These are phyloP conservation scores for Micronycteris hirsuta DNA, from an alignment of 2,113 vertebrate genomes.

Conservation along the genomic window DNA sequence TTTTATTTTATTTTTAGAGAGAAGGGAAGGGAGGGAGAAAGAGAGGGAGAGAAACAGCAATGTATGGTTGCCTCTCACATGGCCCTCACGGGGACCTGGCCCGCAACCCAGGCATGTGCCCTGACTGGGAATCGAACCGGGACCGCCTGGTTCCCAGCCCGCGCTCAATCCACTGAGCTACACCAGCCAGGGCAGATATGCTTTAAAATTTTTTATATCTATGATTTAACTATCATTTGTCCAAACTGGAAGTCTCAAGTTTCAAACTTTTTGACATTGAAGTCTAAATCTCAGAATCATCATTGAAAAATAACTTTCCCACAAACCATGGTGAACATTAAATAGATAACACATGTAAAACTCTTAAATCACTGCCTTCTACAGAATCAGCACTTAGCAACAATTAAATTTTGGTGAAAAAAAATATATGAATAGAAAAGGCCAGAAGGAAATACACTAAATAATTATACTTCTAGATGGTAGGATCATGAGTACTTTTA, in stretches of 20 bases:
- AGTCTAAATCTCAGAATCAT: not conserved
- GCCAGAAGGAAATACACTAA: constrained; percentile 10
- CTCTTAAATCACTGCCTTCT: not conserved
- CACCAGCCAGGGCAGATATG: too few species aligned
- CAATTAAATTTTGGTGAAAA: not conserved
- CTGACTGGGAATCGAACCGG: too few species aligned
- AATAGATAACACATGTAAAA: not conserved
- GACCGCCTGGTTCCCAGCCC: too few species aligned
- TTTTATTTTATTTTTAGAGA: too few species aligned
- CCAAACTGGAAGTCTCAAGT: not conserved
- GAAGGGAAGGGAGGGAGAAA: too few species aligned
- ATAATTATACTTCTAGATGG: not conserved
- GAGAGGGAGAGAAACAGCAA: too few species aligned
- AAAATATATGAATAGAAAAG: not conserved
- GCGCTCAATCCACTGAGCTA: too few species aligned
- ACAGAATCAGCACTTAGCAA: not conserved
- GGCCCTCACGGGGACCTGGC: too few species aligned
- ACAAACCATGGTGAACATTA: not conserved
- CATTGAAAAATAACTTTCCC: not conserved
- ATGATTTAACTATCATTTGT: not conserved
- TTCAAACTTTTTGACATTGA: not conserved
- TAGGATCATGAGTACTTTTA: not conserved
- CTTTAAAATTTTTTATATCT: too few species aligned
- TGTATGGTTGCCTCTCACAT: too few species aligned
- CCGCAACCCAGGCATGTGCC: too few species aligned